These are phyloP conservation scores for Sigmodon hispidus DNA, from an alignment of 2,113 vertebrate species.

Conservation along the genomic window DNA sequence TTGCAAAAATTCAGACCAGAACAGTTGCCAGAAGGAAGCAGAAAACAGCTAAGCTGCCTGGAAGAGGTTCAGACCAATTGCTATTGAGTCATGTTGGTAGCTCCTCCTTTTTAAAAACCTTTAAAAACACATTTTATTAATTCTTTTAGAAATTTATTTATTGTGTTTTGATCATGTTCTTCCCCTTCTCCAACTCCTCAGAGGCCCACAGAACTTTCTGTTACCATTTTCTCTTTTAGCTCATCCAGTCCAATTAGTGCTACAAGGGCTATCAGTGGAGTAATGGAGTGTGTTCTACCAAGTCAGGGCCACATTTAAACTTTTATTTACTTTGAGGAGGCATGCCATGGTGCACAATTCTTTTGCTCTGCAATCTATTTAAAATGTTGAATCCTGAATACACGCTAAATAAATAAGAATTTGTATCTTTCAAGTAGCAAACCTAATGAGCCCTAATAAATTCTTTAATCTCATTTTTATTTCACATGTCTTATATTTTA, in stretches of 20 bases:
- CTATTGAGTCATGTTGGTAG: neutral
- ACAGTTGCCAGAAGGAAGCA: too few species aligned
- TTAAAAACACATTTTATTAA: neutral
- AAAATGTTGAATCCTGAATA: neutral
- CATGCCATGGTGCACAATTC: neutral
- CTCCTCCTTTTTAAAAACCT: neutral
- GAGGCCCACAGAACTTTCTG: neutral
- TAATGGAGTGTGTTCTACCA: neutral
- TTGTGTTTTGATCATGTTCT: neutral
- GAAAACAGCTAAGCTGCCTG: too few species aligned
- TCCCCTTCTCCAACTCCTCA: neutral
- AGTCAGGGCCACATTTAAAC: neutral
- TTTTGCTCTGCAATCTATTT: neutral
- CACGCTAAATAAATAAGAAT: neutral
- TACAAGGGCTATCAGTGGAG: neutral
- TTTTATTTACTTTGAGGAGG: neutral
- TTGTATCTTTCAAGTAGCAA: neutral
- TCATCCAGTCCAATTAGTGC: neutral
- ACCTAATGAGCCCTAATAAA: neutral
- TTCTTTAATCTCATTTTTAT: neutral
- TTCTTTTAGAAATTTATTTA: neutral
- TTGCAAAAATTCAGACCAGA: too few species aligned
- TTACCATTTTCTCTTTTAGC: neutral
- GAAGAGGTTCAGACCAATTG: too few species aligned
- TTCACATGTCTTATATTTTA: too few species aligned